Conservation (phyloP, 2,797 vertebrate species). For the Microctenopoma lineatum region DNA sequence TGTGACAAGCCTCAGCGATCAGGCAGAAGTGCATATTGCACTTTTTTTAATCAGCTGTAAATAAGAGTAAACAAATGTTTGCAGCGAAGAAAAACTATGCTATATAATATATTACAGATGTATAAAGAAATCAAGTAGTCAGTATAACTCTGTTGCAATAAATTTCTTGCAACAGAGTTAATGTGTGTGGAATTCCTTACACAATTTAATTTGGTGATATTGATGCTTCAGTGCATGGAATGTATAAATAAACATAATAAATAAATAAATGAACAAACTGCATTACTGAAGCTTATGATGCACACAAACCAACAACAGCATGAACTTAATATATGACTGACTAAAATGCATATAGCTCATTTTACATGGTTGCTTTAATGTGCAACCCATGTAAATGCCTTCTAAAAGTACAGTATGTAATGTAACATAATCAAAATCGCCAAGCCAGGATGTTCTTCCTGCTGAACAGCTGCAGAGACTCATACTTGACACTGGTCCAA, state of each 20-base stretch:
- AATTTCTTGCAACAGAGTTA: no score
- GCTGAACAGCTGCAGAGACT: constrained; percentile 38
- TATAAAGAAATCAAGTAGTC: not conserved
- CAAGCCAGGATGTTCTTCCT: constrained; percentile 28
- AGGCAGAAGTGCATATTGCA: not conserved
- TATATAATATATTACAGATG: not conserved
- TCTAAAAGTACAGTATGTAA: constrained; percentile 3
- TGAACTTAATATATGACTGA: not conserved
- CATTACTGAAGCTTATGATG: not conserved
- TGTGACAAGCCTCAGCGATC: constrained; percentile 19
- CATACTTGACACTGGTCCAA: constrained; percentile 25
- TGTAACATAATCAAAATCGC: constrained; percentile 8
- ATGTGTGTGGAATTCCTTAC: not conserved
- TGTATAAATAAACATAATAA: not conserved
- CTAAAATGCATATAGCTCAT: not conserved
- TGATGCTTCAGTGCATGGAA: not conserved
- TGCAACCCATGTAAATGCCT: not conserved
- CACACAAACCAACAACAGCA: not conserved
- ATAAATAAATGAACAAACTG: no score
- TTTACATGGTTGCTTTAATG: not conserved
- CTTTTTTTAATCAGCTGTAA: constrained; percentile 12
- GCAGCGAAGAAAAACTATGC: not conserved
- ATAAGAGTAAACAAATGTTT: not conserved
- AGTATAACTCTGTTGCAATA: not conserved
- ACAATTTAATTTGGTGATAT: not conserved